Base-by-base conservation (phyloP, 1,140 invertebrate genomes). In the Alviniconcha marisindica region DNA sequence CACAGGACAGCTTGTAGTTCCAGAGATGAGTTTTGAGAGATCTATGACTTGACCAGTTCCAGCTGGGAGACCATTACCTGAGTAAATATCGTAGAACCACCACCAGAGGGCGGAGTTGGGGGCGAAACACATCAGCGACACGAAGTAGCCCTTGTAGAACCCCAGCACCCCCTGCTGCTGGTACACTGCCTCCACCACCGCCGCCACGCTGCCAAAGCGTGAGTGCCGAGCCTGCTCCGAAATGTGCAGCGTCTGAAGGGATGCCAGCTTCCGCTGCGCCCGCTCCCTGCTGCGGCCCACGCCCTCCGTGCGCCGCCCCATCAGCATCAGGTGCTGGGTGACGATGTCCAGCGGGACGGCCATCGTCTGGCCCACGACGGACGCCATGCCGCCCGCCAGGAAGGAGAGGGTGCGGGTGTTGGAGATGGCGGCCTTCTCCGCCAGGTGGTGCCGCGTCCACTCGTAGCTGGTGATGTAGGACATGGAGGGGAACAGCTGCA, bases 391-490 rank as follows among this genome's bases (percentile, higher is more conserved):
- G 33, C 98, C 98, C 36, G 82, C 77, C 79, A 79, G 21, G 76
- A 84, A 85, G 18, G 85, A 86, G 7, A 84, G 73, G 2, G 18
- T 21, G 77, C 84, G 77, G 42, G 48, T 81, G 73, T 84, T 84
- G 12, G 74, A 83, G 69, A 95, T 92, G 74, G 93, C 89, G 87
- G 94, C 94, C 86, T 95, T 91, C 86, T 95, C 94, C 28, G 95
- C 95, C 1, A 99, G 93, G 63, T 97, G 91, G 89, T 98, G 96
- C 56, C 98, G 93, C 0, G 98, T 96, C 66, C 96, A 96, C 94
- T 99, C 98, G 90, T 99, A 99, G 0, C 97, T 98, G 40, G 97
- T 96, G 54, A 99, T 98, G 93, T 99, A 99, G 92, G 97, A 96
- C 31, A 98, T 96, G 38, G 66, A 97, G 96, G 77, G 97, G 31